Base-by-base conservation (phyloP, 1,140 invertebrate genomes). In the Lasioglossum baleicum region DNA sequence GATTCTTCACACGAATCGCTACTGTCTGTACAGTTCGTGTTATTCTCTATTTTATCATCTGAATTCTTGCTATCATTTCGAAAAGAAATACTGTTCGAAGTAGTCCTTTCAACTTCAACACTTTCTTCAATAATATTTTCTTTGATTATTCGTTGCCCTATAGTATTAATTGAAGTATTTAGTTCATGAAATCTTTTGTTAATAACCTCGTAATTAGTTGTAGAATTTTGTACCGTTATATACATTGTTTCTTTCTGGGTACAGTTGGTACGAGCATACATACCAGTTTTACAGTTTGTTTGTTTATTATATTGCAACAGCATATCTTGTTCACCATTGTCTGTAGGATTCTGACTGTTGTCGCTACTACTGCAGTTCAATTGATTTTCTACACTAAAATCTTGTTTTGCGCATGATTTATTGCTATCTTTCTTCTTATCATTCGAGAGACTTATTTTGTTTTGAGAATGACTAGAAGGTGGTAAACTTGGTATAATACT, bases 11-110 rank as follows among this genome's bases (percentile, higher is more conserved):
- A 80, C 2, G 79, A 79, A 78, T 85, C 65, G 75, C 75, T 88
- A 64, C 81, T 72, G 56, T 86, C 82, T 20, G 56, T 74, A 63
- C 61, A 31, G 69, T 60, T 83, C 35, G 7, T 72, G 40, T 77
- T 69, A 66, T 48, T 75, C 58, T 82, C 63, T 63, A 22, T 31
- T 83, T 75, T 67, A 65, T 75, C 13, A 72, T 67, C 35, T 68
- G 75, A 17, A 74, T 56, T 20, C 17, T 85, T 35, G 22, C 69
- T 81, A 68, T 89, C 84, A 48, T 75, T 84, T 83, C 87, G 87
- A 76, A 92, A 92, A 44, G 87, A 90, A 63, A 91, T 83, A 70
- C 87, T 71, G 44, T 91, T 86, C 44, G 88, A 90, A 83, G 58
- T 78, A 13, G 42, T 78, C 56, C 83, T 78, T 20, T 86, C 80